Conservation (phyloP, 2,888 invertebrate genomes). For the Steinernema scapterisci region DNA sequence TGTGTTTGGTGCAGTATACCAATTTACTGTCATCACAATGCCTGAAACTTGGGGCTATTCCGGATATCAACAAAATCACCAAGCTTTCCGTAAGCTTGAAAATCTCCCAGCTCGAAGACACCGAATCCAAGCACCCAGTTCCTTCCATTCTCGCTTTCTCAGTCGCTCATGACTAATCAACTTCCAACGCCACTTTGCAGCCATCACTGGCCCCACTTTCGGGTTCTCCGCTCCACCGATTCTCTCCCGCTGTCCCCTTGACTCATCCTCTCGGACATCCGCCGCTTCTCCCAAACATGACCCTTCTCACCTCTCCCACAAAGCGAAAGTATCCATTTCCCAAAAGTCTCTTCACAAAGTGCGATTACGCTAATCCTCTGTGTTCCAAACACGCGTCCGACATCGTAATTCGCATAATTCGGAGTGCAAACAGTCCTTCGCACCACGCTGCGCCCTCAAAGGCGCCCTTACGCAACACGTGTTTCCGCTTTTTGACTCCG, state of each 20-base stretch:
- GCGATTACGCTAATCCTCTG: constrained; percentile 20
- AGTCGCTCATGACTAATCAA: too few relatives aligned
- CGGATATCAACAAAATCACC: too few relatives aligned
- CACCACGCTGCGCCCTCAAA: background rate
- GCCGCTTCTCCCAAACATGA: constrained; percentile 8
- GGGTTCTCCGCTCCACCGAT: too few relatives aligned
- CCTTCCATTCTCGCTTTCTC: too few relatives aligned
- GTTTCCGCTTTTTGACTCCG: constrained; percentile 7
- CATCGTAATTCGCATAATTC: constrained; percentile 27
- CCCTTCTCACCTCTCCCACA: constrained; percentile 22
- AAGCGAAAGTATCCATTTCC: background rate
- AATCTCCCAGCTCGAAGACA: too few relatives aligned
- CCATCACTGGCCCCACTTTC: too few relatives aligned
- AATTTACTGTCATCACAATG: too few relatives aligned
- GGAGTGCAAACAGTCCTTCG: constrained; percentile 12
- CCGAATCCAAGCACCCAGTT: too few relatives aligned
- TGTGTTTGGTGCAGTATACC: too few relatives aligned
- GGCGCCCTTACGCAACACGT: constrained; percentile 12
- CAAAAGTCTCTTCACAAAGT: background rate
- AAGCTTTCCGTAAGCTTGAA: too few relatives aligned
- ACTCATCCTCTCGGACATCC: constrained; percentile 1
- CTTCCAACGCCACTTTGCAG: too few relatives aligned
- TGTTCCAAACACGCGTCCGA: constrained; percentile 27
- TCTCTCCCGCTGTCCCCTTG: background rate
- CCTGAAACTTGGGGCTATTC: too few relatives aligned